Evolutionary conservation across 2,797 vertebrate genomes (phyloP), one percentile per base, ranked within the genome.

Genomic region (Sylvilagus floridanus): DNA sequence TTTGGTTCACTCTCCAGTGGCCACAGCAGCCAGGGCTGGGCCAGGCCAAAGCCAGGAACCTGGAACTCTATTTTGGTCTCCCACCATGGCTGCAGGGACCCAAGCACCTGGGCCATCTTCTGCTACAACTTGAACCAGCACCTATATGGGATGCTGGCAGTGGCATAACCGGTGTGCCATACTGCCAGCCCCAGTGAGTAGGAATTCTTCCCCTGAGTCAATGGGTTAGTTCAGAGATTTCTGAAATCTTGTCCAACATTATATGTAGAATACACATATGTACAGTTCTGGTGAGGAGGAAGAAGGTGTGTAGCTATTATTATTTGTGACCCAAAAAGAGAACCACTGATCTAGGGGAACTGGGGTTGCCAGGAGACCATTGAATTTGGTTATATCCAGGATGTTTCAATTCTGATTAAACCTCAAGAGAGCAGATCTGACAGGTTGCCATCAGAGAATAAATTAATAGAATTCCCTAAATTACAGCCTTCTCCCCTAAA

Each of bases 361-460:
- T 88, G 78, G 30, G 22, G 6, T 88, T 90, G 26, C 32, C 19
- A 66, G 37, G 42, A 57, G 66, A 88, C 88, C 5, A 21, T 3
- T 79, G 75, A 21, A 94, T 66, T 83, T 88, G 75, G 21, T 82
- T 95, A n/a, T 90, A 81, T 47, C 22, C 69, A 93, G 24, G 96
- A 92, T 79, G 24, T 92, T 88, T 92, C 62, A 6, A 82, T 94
- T 84, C 14, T 69, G 5, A 83, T 90, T 47, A 90, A 86, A 78
- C 57, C 32, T 62, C 42, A 73, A 32, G 32, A 35, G 52, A 88
- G 6, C 66, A 92, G 62, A 60, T 91, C 22, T 37, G 62, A 87
- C 78, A 91, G 3, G 21, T 93, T n/a, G 65, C 50, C 35, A 85
- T 7, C 66, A 82, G 65, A 83, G 54, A 88, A 32, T 86, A 93